phyloP scores from a whole-genome alignment of 1,140 invertebrate genomes.

The Cryptotermes secundus region DNA sequence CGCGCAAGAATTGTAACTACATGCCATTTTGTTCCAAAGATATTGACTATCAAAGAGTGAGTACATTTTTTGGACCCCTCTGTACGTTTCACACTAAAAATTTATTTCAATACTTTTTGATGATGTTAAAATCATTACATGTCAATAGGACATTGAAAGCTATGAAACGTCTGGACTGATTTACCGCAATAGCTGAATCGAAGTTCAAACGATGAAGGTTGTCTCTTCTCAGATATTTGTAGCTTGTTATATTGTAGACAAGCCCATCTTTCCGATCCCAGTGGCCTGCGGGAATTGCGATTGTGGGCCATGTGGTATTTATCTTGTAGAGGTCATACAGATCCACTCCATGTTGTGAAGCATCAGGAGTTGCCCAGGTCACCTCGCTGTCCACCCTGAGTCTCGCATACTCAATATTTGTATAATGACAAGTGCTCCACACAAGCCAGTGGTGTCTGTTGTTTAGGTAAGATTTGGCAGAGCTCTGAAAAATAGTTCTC shows the following conservation, averaged over 20 bases:
- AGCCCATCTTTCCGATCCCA: not conserved
- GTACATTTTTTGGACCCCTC: too few species aligned
- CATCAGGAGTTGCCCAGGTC: not conserved
- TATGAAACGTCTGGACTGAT: too few species aligned
- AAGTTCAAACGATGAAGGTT: not conserved
- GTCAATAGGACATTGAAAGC: too few species aligned
- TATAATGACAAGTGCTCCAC: not conserved
- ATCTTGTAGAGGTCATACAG: conserved; percentile 22
- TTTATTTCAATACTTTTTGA: too few species aligned
- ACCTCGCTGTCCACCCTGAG: conserved; percentile 21
- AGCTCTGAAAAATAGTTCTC: not conserved
- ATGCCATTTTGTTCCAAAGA: too few species aligned
- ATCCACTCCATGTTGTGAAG: not conserved
- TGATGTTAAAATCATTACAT: too few species aligned
- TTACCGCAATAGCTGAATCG: not conserved
- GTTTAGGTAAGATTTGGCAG: not conserved
- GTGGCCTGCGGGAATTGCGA: not conserved
- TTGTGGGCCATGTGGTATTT: conserved; percentile 18
- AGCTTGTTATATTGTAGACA: not conserved
- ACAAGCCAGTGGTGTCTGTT: conserved; percentile 18
- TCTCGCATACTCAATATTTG: not conserved
- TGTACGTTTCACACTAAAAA: too few species aligned
- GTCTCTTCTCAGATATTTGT: not conserved
- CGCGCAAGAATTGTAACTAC: too few species aligned
- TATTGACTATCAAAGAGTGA: too few species aligned